Base-by-base conservation (phyloP, 2,888 invertebrate genomes). In the Drosophila dives region DNA sequence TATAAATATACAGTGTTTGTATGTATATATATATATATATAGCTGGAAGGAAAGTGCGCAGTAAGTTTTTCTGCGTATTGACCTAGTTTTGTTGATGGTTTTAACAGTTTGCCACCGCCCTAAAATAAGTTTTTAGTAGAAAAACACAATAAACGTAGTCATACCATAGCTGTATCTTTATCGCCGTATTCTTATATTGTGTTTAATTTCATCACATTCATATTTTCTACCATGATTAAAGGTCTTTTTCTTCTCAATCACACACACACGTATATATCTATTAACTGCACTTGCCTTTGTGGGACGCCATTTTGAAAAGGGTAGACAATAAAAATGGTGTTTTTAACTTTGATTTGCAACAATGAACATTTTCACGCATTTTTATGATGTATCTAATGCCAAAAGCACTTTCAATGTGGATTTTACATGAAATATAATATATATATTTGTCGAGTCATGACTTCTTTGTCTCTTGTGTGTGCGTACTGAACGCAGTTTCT, bases 31-130 rank as follows among this genome's bases (percentile, higher is more conserved):
- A 23, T 26, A 29, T 29, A 29, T n/a, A 40, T n/a, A 26, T 33
- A 51, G 15, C 33, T 33, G 38, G 51, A 59, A 42, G 11, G 42
- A 53, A 77, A 71, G 61, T 77, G 77, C 77, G 77, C 77, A 77
- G 66, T 45, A 70, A 60, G 20, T 58, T 59, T 80, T 77, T 64
- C 75, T 77, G 77, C 80, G 77, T 55, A 42, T 40, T 77, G 77
- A 80, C 77, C 77, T 64, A 64, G 34, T 71, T 77, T 67, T 2
- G 2, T 64, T 5, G 5, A 1, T 45, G 60, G 59, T 65, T 62
- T 29, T 59, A 62, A 38, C 64, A 64, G 26, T 32, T 40, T 15
- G 32, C 26, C 26, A 26, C 40, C 45, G 2, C 12, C 45, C 29
- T 26, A 33, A 17, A 45, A 29, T 6, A 64, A 51, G 17, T 40